These are phyloP conservation scores for Monochamus saltuarius DNA, from an alignment of 1,140 invertebrate species.

Conservation along the genomic window DNA sequence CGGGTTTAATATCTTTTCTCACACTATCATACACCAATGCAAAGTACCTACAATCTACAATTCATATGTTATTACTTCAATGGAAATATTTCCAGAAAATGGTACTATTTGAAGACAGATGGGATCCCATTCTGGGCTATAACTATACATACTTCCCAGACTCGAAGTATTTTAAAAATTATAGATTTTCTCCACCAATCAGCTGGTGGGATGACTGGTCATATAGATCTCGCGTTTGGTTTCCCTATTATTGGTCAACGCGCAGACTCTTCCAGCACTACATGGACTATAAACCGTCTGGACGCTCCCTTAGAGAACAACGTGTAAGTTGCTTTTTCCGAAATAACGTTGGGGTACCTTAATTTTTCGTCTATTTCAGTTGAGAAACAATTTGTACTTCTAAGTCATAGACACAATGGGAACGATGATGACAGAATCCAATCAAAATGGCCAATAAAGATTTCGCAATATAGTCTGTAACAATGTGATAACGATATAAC, in stretches of 20 bases:
- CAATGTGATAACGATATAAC: too few relatives aligned
- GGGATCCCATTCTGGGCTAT: constrained; percentile 34
- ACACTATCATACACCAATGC: too few relatives aligned
- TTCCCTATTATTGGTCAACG: constrained; percentile 36
- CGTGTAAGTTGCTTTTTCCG: constrained; percentile 19
- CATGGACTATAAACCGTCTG: constrained; percentile 30
- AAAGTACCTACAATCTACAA: too few relatives aligned
- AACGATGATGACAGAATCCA: too few relatives aligned
- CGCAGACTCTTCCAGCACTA: constrained; percentile 33
- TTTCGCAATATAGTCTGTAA: too few relatives aligned
- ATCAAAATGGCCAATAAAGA: too few relatives aligned
- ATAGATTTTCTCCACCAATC: constrained; percentile 33
- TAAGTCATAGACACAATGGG: constrained; percentile 1
- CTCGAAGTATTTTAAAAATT: constrained; percentile 36
- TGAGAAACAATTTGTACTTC: constrained; percentile 32
- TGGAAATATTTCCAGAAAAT: not conserved
- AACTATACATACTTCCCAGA: constrained; percentile 36
- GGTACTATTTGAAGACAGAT: constrained; percentile 15
- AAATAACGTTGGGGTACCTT: not conserved
- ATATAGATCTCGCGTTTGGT: constrained; percentile 32
- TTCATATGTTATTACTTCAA: too few relatives aligned
- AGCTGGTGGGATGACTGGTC: constrained; percentile 26
- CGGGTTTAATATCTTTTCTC: too few relatives aligned
- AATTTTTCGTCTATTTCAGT: constrained; percentile 25
- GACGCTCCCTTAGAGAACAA: constrained; percentile 26